A percentile compares a stretch with the other conserved stretches of the same genome.
phyloP scores from a whole-genome alignment of 2,797 vertebrate genomes.

The Coranthus polyacanthus region DNA sequence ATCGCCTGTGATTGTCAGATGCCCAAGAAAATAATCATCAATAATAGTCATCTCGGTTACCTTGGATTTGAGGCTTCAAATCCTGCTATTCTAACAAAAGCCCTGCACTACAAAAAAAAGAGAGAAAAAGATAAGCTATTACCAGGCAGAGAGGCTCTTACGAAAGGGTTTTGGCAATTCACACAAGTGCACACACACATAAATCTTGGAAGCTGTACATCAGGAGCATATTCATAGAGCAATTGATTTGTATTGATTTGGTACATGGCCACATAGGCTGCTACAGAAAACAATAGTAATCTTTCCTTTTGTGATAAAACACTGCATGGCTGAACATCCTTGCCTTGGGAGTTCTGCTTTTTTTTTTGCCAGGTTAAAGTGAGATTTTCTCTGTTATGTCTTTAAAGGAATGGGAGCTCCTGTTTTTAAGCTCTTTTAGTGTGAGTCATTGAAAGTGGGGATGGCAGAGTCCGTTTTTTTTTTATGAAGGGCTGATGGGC shows the following conservation, averaged over 20 bases:
- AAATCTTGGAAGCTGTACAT: not conserved
- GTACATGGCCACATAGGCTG: not conserved
- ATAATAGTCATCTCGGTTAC: too few relatives aligned
- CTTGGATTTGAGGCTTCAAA: too few relatives aligned
- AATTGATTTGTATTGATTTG: not conserved
- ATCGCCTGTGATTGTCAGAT: too few relatives aligned
- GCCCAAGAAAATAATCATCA: too few relatives aligned
- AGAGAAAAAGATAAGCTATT: too few relatives aligned
- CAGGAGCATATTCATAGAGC: not conserved
- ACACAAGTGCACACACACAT: too few relatives aligned
- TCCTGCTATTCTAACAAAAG: too few relatives aligned
- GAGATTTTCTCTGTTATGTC: not conserved
- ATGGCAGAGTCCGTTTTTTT: conserved; percentile 12
- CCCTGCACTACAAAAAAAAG: too few relatives aligned
- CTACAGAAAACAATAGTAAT: not conserved
- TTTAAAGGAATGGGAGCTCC: conserved; percentile 2
- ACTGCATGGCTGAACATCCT: not conserved
- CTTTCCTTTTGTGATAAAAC: not conserved
- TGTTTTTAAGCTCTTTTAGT: conserved; percentile 6
- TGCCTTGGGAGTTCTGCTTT: not conserved
- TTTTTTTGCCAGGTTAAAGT: conserved; percentile 4
- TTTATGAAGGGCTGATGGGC: conserved; percentile 32
- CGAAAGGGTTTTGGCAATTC: too few relatives aligned
- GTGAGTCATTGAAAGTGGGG: conserved; percentile 14
- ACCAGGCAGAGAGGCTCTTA: too few relatives aligned